Evolutionary conservation across 2,797 vertebrate species (phyloP).

Genomic region (Knipowitschia caucasica): DNA sequence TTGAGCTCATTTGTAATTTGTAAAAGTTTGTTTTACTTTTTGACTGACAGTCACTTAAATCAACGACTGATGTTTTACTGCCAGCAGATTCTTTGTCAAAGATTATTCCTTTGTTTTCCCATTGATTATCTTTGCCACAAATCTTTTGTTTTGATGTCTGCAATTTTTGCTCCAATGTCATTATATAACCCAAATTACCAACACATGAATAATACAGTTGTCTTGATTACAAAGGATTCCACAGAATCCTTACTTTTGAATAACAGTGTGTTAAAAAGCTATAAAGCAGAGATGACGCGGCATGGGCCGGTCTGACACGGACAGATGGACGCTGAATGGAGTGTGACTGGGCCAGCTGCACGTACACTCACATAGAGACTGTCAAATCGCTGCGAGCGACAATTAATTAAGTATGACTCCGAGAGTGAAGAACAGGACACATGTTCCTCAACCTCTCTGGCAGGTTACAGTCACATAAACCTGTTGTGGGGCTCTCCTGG

Average conservation of each 20-base stretch:
- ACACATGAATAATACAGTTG: constrained; percentile 38
- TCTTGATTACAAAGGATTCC: constrained; percentile 50
- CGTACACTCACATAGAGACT: constrained; percentile 61
- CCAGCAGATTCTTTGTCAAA: background rate
- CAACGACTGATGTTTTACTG: background rate
- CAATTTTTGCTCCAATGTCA: background rate
- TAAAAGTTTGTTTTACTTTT: background rate
- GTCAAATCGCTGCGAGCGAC: constrained; percentile 69
- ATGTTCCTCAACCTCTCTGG: constrained; percentile 46
- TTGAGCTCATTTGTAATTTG: background rate
- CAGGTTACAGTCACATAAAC: constrained; percentile 37
- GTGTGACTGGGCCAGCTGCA: constrained; percentile 72
- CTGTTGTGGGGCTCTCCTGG: constrained; percentile 23
- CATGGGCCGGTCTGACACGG: constrained; percentile 56
- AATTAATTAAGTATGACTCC: constrained; percentile 69
- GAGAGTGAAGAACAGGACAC: constrained; percentile 55
- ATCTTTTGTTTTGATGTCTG: background rate
- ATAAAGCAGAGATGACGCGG: constrained; percentile 20
- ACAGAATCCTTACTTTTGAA: constrained; percentile 33
- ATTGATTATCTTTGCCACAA: constrained; percentile 1
- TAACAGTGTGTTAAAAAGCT: constrained; percentile 29
- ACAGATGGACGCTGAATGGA: constrained; percentile 72
- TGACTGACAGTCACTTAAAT: constrained; percentile 2
- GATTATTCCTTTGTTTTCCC: constrained; percentile 4
- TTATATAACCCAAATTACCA: background rate